Evolutionary conservation across 2,888 invertebrate genomes (phyloP).

Genomic region (Rutpela maculata): DNA sequence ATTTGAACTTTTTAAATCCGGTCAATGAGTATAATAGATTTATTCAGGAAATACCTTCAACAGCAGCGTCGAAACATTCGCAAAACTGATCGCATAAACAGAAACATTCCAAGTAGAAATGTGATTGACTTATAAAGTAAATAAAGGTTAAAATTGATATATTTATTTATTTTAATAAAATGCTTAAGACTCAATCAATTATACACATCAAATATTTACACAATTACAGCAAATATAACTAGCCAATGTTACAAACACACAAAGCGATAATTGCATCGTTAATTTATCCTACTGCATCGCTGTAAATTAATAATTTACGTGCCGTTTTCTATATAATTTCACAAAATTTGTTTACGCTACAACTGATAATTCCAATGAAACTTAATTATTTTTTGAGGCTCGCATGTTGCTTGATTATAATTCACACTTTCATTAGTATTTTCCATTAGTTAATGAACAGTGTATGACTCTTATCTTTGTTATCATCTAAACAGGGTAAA

Average conservation of each 20-base stretch:
- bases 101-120: not conserved
- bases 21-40: too few species aligned
- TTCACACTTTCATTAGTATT: conserved; percentile 15
- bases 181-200: not conserved
- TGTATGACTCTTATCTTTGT: not conserved
- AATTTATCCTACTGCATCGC: not conserved
- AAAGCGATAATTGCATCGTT: not conserved
- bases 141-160: not conserved
- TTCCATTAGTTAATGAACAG: conserved; percentile 35
- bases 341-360: not conserved
- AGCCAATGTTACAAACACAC: not conserved
- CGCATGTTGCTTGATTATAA: conserved; percentile 18
- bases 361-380: conserved; percentile 6
- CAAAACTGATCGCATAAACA: not conserved
- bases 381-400: conserved; percentile 22
- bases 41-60: too few species aligned
- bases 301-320: not conserved
- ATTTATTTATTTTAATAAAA: not conserved
- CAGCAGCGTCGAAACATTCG: too few species aligned
- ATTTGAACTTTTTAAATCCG: too few species aligned
- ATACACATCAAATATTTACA: not conserved
- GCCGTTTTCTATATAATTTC: not conserved
- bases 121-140: conserved; percentile 3
- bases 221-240: not conserved
- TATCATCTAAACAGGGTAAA: not conserved